phyloP scores from a whole-genome alignment of 2,888 invertebrate genomes.

The Eupithecia exiguata region DNA sequence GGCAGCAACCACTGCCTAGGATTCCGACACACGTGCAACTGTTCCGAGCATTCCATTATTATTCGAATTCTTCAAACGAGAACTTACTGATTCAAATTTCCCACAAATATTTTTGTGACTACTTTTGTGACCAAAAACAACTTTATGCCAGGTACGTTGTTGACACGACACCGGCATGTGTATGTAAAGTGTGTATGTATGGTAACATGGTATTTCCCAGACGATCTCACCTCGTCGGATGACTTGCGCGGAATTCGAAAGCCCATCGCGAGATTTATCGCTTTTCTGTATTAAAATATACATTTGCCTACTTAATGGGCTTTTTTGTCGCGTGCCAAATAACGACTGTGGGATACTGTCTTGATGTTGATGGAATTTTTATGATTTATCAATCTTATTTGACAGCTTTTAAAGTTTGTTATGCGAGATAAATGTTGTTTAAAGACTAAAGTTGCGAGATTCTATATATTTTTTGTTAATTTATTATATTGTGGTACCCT shows the following conservation, averaged over 20 bases:
- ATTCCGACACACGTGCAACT: conserved; percentile 67
- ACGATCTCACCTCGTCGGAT: conserved; percentile 81
- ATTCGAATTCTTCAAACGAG: conserved; percentile 53
- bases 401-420: conserved; percentile 49
- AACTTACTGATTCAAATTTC: background rate
- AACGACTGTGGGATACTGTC: conserved; percentile 63
- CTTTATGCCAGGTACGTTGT: background rate
- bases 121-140: conserved; percentile 48
- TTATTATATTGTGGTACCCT: conserved; percentile 15
- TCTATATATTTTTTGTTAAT: conserved; percentile 20
- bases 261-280: conserved; percentile 83
- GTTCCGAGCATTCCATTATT: conserved; percentile 67
- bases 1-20: conserved; percentile 52
- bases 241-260: conserved; percentile 83
- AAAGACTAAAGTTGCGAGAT: conserved; percentile 13
- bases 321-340: conserved; percentile 81
- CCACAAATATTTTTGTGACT: background rate
- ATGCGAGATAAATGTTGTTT: conserved; percentile 30
- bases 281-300: conserved; percentile 83
- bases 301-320: conserved; percentile 80
- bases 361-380: conserved; percentile 66
- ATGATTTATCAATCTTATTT: conserved; percentile 69
- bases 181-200: conserved; percentile 64
- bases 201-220: conserved; percentile 80
- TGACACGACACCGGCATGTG: conserved; percentile 59